Conservation (phyloP, 2,888 invertebrate genomes). For the Nomada goodeniana region DNA sequence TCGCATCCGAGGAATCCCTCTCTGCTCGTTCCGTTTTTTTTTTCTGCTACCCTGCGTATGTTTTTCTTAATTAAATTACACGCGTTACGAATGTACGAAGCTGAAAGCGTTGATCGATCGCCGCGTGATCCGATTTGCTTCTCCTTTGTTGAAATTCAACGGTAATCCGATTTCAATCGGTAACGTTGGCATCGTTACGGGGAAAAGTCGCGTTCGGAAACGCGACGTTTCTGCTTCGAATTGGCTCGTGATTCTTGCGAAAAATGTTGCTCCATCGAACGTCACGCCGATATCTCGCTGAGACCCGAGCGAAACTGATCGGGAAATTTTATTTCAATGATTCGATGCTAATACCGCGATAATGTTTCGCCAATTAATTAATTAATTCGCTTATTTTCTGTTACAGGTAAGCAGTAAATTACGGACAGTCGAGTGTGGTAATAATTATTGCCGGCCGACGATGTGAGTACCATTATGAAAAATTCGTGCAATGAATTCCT, state of each 20-base stretch:
- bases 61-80: conserved; percentile 47
- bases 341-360: neutral
- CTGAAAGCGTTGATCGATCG: conserved; percentile 49
- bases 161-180: conserved; percentile 57
- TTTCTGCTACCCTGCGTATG: neutral
- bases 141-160: conserved; percentile 56
- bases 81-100: conserved; percentile 21
- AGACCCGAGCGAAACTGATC: neutral
- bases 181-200: conserved; percentile 30
- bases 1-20: neutral
- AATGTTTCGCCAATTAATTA: neutral
- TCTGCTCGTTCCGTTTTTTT: neutral
- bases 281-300: neutral
- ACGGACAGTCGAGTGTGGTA: too few species aligned
- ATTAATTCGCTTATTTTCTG: neutral
- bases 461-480: conserved; percentile 13
- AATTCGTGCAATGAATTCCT: neutral
- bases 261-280: neutral
- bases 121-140: conserved; percentile 47
- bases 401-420: conserved; percentile 19
- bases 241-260: neutral
- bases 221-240: neutral
- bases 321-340: neutral
- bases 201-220: conserved; percentile 18
- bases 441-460: neutral